Percentiles rank a stretch among this genome's conserved stretches.
Evolutionary conservation across 1,140 invertebrate species (phyloP).

Genomic region (Nylanderia fulva): DNA sequence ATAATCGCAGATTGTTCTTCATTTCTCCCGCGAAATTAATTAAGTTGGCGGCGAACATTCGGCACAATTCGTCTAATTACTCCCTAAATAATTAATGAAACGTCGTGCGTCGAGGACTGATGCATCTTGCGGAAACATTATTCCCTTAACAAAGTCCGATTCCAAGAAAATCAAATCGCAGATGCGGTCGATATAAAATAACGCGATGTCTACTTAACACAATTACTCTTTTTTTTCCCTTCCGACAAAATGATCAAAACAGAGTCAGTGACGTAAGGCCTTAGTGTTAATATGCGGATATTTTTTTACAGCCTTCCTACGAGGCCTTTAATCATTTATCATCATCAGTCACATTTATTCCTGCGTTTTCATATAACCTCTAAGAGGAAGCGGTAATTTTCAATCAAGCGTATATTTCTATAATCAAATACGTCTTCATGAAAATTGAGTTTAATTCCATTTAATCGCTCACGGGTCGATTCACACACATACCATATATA

Average conservation of each 20-base stretch:
- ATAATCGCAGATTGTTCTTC: slow-evolving; percentile 48
- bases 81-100: slow-evolving; percentile 41
- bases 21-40: slow-evolving; percentile 48
- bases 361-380: slow-evolving; percentile 26
- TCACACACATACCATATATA: too few species aligned
- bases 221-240: too few species aligned
- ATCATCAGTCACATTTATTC: slow-evolving; percentile 36
- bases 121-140: slow-evolving; percentile 16
- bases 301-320: slow-evolving; percentile 16
- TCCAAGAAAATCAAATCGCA: neutral
- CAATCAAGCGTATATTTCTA: slow-evolving; percentile 20
- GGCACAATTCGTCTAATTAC: slow-evolving; percentile 44
- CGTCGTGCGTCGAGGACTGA: slow-evolving; percentile 13
- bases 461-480: slow-evolving; percentile 14
- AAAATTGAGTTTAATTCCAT: slow-evolving; percentile 34
- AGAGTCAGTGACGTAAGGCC: slow-evolving; percentile 20
- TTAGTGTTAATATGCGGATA: neutral
- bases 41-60: slow-evolving; percentile 35
- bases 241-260: neutral
- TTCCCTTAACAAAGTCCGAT: neutral
- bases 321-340: slow-evolving; percentile 1
- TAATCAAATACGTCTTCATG: slow-evolving; percentile 14
- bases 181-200: neutral
- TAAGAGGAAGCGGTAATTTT: neutral
- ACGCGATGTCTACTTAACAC: neutral